These are phyloP conservation scores for Habroteleia sp. DNA, from an alignment of 2,888 invertebrate species.

Conservation along the genomic window DNA sequence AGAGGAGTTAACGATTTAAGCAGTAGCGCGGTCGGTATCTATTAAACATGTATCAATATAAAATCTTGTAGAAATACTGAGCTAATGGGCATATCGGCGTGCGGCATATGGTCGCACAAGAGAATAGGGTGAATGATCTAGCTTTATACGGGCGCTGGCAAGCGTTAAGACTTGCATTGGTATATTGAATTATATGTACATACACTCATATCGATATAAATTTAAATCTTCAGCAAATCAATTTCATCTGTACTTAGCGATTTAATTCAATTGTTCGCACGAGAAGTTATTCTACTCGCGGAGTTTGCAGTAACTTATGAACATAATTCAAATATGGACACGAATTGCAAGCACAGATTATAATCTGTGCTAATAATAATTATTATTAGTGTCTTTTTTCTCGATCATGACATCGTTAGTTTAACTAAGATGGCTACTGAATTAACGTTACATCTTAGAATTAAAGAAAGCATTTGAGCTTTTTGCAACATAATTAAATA, in stretches of 20 bases:
- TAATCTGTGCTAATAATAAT: no score
- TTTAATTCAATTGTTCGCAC: constrained; percentile 14
- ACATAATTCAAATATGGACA: constrained; percentile 43
- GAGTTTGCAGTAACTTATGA: constrained; percentile 31
- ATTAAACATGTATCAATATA: constrained; percentile 74
- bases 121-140: constrained; percentile 63
- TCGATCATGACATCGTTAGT: no score
- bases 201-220: constrained; percentile 27
- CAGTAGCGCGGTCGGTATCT: constrained; percentile 72
- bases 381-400: no score
- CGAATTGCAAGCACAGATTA: no score
- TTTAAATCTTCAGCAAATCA: constrained; percentile 48
- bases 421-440: no score
- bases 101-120: constrained; percentile 67
- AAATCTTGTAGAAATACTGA: constrained; percentile 72
- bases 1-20: constrained; percentile 58
- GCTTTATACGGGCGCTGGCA: constrained; percentile 69
- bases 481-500: no score
- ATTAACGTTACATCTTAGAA: no score
- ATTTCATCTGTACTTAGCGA: constrained; percentile 34
- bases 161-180: constrained; percentile 65
- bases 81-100: constrained; percentile 72
- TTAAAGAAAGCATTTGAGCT: no score
- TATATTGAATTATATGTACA: constrained; percentile 44
- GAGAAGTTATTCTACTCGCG: constrained; percentile 1